Percentiles rank a stretch among this genome's conserved stretches.
These are phyloP conservation scores for Halichondria panicea DNA, from an alignment of 37 sponge, comb jelly and placozoan species.

Conservation along the genomic window DNA sequence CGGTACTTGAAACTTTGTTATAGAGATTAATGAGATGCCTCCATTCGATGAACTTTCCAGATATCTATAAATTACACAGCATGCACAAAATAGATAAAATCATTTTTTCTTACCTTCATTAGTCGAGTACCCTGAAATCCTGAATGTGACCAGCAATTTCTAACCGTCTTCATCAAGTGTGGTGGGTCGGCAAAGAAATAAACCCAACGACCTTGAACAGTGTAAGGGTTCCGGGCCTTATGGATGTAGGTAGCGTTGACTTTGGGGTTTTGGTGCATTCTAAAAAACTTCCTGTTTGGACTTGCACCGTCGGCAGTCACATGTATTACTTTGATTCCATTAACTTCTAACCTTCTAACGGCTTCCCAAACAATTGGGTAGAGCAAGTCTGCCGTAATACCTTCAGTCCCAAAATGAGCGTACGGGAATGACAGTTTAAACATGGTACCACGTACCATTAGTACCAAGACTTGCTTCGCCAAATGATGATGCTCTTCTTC, in stretches of 20 bases:
- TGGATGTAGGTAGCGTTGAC: not conserved
- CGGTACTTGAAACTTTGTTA: too few relatives aligned
- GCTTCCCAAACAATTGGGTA: constrained; percentile 49
- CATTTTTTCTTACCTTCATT: constrained; percentile 30
- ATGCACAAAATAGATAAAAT: too few relatives aligned
- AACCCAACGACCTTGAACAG: not conserved
- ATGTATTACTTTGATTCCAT: constrained; percentile 37
- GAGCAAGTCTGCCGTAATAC: constrained; percentile 13
- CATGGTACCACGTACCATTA: constrained; percentile 38
- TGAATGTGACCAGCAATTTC: constrained; percentile 29
- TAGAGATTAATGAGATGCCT: too few relatives aligned
- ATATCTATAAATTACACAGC: too few relatives aligned
- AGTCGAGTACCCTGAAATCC: not conserved
- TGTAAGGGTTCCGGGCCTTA: constrained; percentile 26
- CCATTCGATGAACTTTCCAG: too few relatives aligned
- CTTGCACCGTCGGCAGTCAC: constrained; percentile 45
- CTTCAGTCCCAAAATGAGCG: constrained; percentile 35
- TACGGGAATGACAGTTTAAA: constrained; percentile 25
- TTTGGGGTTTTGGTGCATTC: constrained; percentile 2
- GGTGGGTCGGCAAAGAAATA: constrained; percentile 5
- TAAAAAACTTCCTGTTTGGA: constrained; percentile 32
- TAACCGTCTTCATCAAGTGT: constrained; percentile 27
- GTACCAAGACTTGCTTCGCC: constrained; percentile 23
- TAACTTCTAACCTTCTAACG: constrained; percentile 7
- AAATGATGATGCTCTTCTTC: not conserved